Evolutionary conservation across 2,113 vertebrate genomes (phyloP), one percentile per base, ranked within the genome.

Genomic region (Opisthocomus hoazin): DNA sequence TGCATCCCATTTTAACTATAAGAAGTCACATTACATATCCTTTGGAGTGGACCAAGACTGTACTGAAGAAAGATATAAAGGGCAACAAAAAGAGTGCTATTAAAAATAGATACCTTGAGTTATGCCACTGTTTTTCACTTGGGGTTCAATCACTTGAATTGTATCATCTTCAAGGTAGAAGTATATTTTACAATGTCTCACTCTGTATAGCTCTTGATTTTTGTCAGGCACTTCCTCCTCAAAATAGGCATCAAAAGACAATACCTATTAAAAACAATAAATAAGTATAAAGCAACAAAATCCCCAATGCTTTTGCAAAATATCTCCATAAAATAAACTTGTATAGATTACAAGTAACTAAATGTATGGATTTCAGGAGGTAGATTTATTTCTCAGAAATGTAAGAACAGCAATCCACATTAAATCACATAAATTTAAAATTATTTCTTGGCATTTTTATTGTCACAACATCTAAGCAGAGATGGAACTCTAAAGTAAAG

Each of bases 161-260:
- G 99, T 99, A 93, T 99, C 99, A 96, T 99, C 99, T 96, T 99
- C 99, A 90, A 96, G 98, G 97, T 98, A 99, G 97, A 99, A 99
- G 96, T 97, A 99, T 97, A 99, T 99, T 90, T 99, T 99, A 96
- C 98, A 99, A 36, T 97, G 96, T 96, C 99, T 98, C 94, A 99
- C 97, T 96, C 99, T 98, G 84, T 98, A 98, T 0, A 84, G 96
- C 97, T 99, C 99, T 93, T 98, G 97, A 83, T 79, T 96, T 81
- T 97, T 98, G 50, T 98, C 97, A 90, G 94, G 92, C 46, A 99
- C 97, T 84, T 97, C 93, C 91, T 99, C 99, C 92, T 98, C 97
- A 96, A 98, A 98, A 97, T 98, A 99, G 8, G 99, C 99, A 92
- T 99, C 97, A 97, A 99, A 99, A 91, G 96, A 97, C 91, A 99